These are phyloP conservation scores for Pseudotriccus pelzelni DNA, from an alignment of 2,797 vertebrate genomes.

Conservation along the genomic window DNA sequence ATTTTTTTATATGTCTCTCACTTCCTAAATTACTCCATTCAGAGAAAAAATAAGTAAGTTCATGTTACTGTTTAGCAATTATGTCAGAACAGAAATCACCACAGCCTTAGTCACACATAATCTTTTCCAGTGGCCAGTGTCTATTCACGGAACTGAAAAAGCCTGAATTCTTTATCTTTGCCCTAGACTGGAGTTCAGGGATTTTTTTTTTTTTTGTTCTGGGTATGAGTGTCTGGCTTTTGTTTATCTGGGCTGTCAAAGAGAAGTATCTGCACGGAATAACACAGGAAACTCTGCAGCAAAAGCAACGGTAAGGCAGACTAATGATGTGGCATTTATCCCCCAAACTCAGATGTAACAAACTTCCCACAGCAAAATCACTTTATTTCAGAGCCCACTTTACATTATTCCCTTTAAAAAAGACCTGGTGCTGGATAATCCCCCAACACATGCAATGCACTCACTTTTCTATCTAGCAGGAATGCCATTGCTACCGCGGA, in stretches of 20 bases:
- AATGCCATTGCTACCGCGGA: not conserved
- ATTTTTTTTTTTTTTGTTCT: conserved; percentile 66
- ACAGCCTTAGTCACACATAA: conserved; percentile 20
- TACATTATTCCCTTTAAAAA: not conserved
- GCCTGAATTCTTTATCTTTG: conserved; percentile 73
- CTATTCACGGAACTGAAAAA: conserved; percentile 67
- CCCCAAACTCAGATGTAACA: conserved; percentile 21
- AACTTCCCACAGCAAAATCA: conserved; percentile 30
- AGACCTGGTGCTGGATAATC: not conserved
- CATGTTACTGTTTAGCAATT: conserved; percentile 9
- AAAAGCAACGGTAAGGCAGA: conserved; percentile 55
- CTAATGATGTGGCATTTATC: conserved; percentile 29
- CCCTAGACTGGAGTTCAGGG: conserved; percentile 72
- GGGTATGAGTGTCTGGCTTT: conserved; percentile 66
- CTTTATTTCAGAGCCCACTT: conserved; percentile 22
- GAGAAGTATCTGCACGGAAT: conserved; percentile 71
- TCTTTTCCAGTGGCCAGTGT: conserved; percentile 62
- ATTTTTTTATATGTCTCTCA: not conserved
- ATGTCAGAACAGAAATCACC: conserved; percentile 6
- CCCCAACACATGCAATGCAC: not conserved
- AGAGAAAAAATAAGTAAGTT: not conserved
- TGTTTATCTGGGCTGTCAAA: conserved; percentile 78
- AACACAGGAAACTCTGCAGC: conserved; percentile 72
- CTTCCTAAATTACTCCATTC: not conserved
- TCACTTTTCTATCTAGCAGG: not conserved